Evolutionary conservation across 1,140 invertebrate species (phyloP).

Genomic region (Melitaea cinxia): DNA sequence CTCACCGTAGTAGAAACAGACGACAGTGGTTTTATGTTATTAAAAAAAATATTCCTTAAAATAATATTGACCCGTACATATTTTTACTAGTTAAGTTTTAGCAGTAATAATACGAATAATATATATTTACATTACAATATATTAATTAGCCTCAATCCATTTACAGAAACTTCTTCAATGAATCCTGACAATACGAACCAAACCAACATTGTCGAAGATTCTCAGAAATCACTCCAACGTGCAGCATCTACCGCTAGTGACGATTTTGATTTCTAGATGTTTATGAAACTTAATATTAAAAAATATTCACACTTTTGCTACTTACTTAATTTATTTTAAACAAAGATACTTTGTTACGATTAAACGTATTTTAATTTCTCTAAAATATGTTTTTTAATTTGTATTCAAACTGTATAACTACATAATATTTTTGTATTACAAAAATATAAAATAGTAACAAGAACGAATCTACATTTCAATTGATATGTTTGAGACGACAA

Average conservation of each 20-base stretch:
- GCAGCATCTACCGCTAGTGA: slow-evolving; percentile 44
- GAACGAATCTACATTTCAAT: too few species aligned
- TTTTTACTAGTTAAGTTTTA: too few species aligned
- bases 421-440: too few species aligned
- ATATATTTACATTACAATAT: too few species aligned
- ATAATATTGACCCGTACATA: too few species aligned
- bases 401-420: background rate
- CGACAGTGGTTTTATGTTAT: too few species aligned
- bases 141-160: background rate
- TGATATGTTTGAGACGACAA: too few species aligned
- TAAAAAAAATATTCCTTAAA: too few species aligned
- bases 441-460: too few species aligned
- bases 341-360: background rate
- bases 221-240: background rate
- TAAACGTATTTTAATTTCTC: background rate
- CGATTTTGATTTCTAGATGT: slow-evolving; percentile 56
- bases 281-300: slow-evolving; percentile 14
- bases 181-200: background rate
- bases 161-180: background rate
- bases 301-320: background rate
- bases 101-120: too few species aligned
- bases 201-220: slow-evolving; percentile 1
- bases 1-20: too few species aligned
- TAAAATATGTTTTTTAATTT: background rate
- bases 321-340: background rate